Percentiles rank a stretch among this genome's conserved stretches.
Evolutionary conservation across 2,888 invertebrate genomes (phyloP).

Genomic region (Calameuta idolon): DNA sequence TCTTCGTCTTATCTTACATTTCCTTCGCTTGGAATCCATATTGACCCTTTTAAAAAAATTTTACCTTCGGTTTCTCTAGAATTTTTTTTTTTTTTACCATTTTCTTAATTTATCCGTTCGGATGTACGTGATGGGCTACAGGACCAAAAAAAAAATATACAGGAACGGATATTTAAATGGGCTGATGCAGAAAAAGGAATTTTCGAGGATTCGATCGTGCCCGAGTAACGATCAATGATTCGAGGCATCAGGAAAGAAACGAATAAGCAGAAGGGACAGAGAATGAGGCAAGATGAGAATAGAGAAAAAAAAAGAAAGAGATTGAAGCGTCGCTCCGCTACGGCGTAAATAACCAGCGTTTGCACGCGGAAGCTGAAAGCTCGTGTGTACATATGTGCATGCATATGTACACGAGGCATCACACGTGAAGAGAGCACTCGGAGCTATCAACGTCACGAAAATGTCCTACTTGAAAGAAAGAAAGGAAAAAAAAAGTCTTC

Average conservation of each 20-base stretch:
- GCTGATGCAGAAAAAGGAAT: neutral
- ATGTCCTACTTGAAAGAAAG: neutral
- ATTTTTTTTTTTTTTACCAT: too few relatives aligned
- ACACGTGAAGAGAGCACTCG: neutral
- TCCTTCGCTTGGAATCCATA: neutral
- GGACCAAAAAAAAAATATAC: too few relatives aligned
- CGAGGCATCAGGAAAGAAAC: neutral
- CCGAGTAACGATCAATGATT: neutral
- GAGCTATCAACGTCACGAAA: neutral
- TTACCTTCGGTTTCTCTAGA: too few relatives aligned
- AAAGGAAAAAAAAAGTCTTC: neutral
- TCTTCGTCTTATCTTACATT: neutral
- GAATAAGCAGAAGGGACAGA: neutral
- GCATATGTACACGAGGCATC: neutral
- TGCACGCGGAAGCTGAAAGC: neutral
- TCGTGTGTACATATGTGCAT: neutral
- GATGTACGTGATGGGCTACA: fast-evolving
- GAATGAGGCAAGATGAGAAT: neutral
- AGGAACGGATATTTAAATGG: too few relatives aligned
- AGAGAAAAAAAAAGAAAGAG: neutral
- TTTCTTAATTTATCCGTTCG: too few relatives aligned
- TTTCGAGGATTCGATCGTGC: neutral
- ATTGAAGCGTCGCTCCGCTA: neutral
- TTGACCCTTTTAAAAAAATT: too few relatives aligned
- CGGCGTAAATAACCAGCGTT: neutral